Base-by-base conservation (phyloP, 2,888 invertebrate species). In the Drosophila picticornis region DNA sequence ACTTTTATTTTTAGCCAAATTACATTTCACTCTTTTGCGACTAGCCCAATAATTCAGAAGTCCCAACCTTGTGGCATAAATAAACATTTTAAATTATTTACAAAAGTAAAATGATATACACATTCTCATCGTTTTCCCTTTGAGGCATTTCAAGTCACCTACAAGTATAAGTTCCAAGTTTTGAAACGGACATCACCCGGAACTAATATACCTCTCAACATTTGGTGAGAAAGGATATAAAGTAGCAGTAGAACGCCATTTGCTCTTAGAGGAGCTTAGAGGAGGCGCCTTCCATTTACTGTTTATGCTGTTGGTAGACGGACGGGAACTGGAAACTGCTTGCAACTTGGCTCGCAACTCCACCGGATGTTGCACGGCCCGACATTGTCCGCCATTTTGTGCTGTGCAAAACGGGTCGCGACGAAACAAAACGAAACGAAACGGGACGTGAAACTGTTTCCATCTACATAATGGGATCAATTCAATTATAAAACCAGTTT, bases 401-500 rank as follows among this genome's bases (percentile, higher is more conserved):
- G 61, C 70, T 55, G 50, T 59, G 63, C 65, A 61, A 69, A 70
- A 77, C 72, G 71, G 55, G 68, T 55, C 71, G 38, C 52, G 40
- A 65, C 59, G 62, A 56, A 53, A 46, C 52, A 43, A 32, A 51
- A 48, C 56, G 68, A 57, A 59, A 48, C 53, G 61, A 78, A 80
- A 76, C 78, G 82, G 77, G 81, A 88, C 75, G 85, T 78, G 77
- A 83, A 87, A 86, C 75, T 81, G 81, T 81, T 83, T 87, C 80
- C 84, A 89, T 88, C 81, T 84, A 83, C 81, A 83, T 87, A 88
- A 88, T 88, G 81, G 84, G 80, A 83, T 88, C 88, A 87, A 87
- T 88, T 87, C 88, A 87, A 87, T 87, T 87, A 88, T 87, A 87
- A 87, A 86, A 76, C 83, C 69, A 81, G 84, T 82, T 85, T 80